These are phyloP conservation scores for Machimus rusticus DNA, from an alignment of 2,888 invertebrate species.

Conservation along the genomic window DNA sequence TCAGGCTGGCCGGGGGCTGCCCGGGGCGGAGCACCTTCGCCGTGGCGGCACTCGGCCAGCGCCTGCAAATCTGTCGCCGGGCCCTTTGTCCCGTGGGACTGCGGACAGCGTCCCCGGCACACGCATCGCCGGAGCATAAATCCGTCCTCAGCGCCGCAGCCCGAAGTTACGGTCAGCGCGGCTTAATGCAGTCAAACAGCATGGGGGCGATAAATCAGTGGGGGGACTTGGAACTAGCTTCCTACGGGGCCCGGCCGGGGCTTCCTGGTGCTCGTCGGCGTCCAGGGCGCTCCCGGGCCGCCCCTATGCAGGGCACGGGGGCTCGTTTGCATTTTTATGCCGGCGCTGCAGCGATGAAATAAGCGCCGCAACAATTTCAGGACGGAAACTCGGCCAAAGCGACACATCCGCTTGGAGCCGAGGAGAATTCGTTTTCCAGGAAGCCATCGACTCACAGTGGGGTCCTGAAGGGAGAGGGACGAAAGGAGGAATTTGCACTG, in stretches of 20 bases:
- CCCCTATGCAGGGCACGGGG: background rate
- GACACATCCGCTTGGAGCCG: background rate
- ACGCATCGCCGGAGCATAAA: background rate
- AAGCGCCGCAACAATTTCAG: background rate
- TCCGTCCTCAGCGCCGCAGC: background rate
- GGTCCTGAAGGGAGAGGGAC: background rate
- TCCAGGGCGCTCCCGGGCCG: background rate
- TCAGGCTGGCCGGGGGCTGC: background rate
- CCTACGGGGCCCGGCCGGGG: conserved; percentile 14
- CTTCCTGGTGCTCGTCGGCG: background rate
- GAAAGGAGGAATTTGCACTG: background rate
- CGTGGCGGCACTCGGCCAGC: background rate
- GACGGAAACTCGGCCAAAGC: background rate
- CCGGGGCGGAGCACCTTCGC: background rate
- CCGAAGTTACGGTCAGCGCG: conserved; percentile 1
- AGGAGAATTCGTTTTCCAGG: background rate
- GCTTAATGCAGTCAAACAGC: conserved; percentile 32
- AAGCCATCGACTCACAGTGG: background rate
- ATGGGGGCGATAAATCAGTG: conserved; percentile 44
- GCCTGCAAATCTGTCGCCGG: background rate
- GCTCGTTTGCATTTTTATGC: conserved; percentile 8
- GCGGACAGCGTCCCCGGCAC: background rate
- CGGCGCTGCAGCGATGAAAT: background rate
- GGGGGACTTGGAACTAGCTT: conserved; percentile 36
- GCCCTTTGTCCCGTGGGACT: background rate